These are phyloP conservation scores for Lepeophtheirus nordmannii DNA, from an alignment of 2,888 invertebrate genomes.

Conservation along the genomic window DNA sequence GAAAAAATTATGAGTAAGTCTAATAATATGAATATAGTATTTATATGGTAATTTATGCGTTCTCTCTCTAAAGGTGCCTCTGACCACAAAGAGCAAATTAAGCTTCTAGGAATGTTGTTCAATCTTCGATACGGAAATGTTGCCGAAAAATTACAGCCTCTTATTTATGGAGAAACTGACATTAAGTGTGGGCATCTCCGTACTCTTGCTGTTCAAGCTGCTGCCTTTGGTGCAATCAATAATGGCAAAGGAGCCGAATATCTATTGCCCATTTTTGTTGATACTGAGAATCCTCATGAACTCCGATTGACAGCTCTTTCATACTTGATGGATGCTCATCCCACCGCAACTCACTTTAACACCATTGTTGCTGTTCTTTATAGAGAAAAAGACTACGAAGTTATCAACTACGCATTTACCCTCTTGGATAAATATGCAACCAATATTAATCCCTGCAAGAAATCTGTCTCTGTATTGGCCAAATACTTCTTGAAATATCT, in stretches of 20 bases:
- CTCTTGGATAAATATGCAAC: conserved; percentile 17
- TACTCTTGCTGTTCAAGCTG: conserved; percentile 12
- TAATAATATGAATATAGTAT: background rate
- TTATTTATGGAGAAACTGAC: background rate
- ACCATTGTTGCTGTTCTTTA: conserved; percentile 14
- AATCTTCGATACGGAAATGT: background rate
- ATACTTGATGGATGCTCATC: conserved; percentile 11
- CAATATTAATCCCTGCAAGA: conserved; percentile 21
- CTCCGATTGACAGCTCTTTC: conserved; percentile 15
- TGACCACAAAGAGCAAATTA: conserved; percentile 8
- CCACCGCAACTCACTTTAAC: conserved; percentile 14
- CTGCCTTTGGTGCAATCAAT: conserved; percentile 5
- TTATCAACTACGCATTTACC: conserved; percentile 22
- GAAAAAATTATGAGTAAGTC: background rate
- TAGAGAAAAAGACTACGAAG: conserved; percentile 21
- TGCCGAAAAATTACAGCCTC: background rate
- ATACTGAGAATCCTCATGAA: conserved; percentile 1
- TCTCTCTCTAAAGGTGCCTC: background rate
- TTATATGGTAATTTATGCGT: background rate
- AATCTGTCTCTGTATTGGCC: background rate
- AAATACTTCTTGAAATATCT: conserved; percentile 20
- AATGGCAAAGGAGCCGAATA: conserved; percentile 2
- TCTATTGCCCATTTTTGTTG: conserved; percentile 17
- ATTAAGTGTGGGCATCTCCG: background rate
- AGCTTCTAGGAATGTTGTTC: background rate